phyloP scores from a whole-genome alignment of 1,140 invertebrate genomes.

The Bombus superbus region DNA sequence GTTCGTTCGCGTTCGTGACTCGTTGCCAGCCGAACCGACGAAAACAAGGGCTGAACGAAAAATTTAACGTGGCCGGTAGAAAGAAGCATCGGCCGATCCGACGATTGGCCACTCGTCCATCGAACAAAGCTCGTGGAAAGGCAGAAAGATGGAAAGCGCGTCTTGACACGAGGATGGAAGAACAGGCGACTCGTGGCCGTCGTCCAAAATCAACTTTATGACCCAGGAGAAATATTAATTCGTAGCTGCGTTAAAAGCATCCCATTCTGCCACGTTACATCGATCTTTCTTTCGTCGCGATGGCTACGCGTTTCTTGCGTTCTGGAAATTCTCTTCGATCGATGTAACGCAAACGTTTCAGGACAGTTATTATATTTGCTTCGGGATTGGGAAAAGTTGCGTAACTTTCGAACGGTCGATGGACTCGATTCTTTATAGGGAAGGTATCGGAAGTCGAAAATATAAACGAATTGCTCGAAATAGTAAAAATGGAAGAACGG shows the following conservation, averaged over 20 bases:
- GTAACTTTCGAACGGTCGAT: no score
- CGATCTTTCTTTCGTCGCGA: constrained; percentile 17
- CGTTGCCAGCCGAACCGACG: neutral
- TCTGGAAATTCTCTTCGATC: neutral
- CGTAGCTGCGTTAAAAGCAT: constrained; percentile 56
- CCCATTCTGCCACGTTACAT: constrained; percentile 30
- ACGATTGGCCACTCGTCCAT: neutral
- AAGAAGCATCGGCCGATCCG: neutral
- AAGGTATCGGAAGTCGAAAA: no score
- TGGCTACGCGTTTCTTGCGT: neutral
- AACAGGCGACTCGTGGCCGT: constrained; percentile 32
- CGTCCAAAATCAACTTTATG: constrained; percentile 57
- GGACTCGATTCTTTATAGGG: no score
- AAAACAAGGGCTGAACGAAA: neutral
- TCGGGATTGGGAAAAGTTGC: no score
- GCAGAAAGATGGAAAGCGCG: constrained; percentile 21
- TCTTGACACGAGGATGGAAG: constrained; percentile 16
- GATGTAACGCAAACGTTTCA: neutral
- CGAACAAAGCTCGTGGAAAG: constrained; percentile 13
- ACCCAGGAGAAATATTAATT: constrained; percentile 56
- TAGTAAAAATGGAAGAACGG: no score
- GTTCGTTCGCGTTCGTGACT: no score
- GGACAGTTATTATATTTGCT: neutral
- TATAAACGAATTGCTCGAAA: no score
- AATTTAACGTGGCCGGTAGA: neutral